A percentile compares a stretch with the other conserved stretches of the same genome.
Conservation (phyloP, 2,113 vertebrate species). For the Anser cygnoides region DNA sequence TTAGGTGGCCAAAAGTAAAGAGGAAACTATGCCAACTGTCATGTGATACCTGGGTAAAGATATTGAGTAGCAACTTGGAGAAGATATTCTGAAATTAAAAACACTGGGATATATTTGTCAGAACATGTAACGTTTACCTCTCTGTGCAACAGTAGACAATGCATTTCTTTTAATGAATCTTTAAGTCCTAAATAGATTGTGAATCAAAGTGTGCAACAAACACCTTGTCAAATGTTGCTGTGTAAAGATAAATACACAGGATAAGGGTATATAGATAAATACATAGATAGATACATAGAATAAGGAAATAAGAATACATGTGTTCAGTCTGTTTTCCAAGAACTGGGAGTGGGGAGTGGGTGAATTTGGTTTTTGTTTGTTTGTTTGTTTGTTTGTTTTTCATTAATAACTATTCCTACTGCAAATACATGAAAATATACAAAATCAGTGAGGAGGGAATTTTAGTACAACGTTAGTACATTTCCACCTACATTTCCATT, state of each 20-base stretch:
- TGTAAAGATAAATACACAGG: background rate
- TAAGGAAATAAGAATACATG: background rate
- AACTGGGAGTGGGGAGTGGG: fast-evolving
- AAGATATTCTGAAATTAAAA: background rate
- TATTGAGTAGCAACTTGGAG: background rate
- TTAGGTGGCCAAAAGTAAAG: background rate
- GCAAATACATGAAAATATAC: background rate
- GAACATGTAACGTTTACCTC: background rate
- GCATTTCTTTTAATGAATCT: background rate
- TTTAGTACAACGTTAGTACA: background rate
- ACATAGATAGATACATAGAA: too few relatives aligned
- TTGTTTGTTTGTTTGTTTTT: background rate
- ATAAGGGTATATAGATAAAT: too few relatives aligned
- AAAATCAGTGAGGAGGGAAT: background rate
- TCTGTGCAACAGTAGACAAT: background rate
- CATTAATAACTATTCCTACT: background rate
- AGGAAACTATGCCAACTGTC: background rate
- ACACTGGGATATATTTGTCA: background rate
- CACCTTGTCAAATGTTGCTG: background rate
- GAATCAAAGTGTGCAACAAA: background rate
- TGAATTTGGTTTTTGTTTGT: background rate
- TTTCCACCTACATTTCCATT: background rate
- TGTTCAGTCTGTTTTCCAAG: background rate
- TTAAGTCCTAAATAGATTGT: background rate
- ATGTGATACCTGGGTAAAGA: background rate